phyloP scores from a whole-genome alignment of 2,888 invertebrate genomes.

The Pseudococcus longispinus region DNA sequence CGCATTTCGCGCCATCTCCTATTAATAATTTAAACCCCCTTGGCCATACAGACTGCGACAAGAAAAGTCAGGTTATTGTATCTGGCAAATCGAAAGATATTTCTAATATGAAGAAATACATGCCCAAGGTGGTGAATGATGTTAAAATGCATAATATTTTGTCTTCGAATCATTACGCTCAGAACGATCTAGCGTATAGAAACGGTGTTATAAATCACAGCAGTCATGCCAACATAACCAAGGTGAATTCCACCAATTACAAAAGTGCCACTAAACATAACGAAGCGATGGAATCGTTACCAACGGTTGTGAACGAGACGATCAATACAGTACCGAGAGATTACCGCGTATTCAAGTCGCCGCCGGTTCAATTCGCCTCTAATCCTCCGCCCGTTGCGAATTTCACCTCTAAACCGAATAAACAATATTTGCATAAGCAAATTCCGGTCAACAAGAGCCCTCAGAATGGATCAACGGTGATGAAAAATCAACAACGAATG shows the following conservation, averaged over 20 bases:
- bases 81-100: conserved; percentile 23
- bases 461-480: background rate
- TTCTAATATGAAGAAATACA: background rate
- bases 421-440: conserved; percentile 35
- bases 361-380: background rate
- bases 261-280: conserved; percentile 20
- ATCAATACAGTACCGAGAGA: conserved; percentile 24
- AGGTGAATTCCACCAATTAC: background rate
- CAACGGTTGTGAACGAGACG: background rate
- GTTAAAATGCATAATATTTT: background rate
- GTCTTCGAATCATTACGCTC: background rate
- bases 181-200: conserved; percentile 24
- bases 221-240: background rate
- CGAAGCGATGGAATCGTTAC: conserved; percentile 14
- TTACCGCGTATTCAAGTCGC: conserved; percentile 36
- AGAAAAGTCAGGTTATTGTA: conserved; percentile 11
- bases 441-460: background rate
- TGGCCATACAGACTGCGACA: background rate
- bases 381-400: conserved; percentile 31
- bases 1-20: background rate
- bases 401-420: conserved; percentile 12
- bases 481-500: conserved; percentile 23
- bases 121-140: background rate
- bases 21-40: background rate
- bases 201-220: conserved; percentile 47